Evolutionary conservation across 2,113 vertebrate species (phyloP), one percentile per base, ranked within the genome.

Genomic region (Psephotus haematonotus): DNA sequence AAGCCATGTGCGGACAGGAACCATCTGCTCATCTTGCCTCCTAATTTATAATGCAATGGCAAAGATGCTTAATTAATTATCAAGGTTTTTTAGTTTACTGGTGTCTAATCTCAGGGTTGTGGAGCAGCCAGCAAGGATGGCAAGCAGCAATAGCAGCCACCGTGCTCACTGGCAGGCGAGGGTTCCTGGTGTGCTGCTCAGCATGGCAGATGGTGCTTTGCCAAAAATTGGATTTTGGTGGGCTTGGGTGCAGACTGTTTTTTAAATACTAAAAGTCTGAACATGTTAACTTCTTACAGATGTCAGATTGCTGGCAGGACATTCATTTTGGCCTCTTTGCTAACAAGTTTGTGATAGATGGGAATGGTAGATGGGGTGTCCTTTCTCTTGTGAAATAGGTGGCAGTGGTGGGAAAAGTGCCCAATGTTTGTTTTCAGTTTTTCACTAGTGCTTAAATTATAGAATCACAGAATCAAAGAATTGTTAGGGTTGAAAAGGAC

Each of bases 21-120:
- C 44, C 3, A 0, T 2, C 0, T 41, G 41, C 43, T 81, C 52
- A 12, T 43, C 72, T 57, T 1, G 0, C 52, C 27, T 76, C 55
- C 22, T 43, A 9, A 71, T 88, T 78, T 33, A 17, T 35, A 41
- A 44, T 13, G n/a, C 6, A 13, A 3, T 11, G 47, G 43, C 59
- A 64, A 70, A 68, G 69, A 27, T 83, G 20, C 28, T 31, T 10
- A 4, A 17, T 85, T 49, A 44, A 29, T 63, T 75, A 24, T 27
- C 14, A 3, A 20, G 35, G 24, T 57, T 55, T 44, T 68, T 83
- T 64, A 39, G 78, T 41, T 59, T 75, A 5, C 39, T 69, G 52
- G 2, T 82, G 64, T 92, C 55, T 67, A 11, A 25, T 49, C 1
- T 9, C 31, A 41, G 53, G n/a, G 41, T 44, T 60, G 77, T 10